A percentile compares a stretch with the other conserved stretches of the same genome.
These are phyloP conservation scores for Drosophila parabipectinata DNA, from an alignment of 1,140 invertebrate genomes.

Conservation along the genomic window DNA sequence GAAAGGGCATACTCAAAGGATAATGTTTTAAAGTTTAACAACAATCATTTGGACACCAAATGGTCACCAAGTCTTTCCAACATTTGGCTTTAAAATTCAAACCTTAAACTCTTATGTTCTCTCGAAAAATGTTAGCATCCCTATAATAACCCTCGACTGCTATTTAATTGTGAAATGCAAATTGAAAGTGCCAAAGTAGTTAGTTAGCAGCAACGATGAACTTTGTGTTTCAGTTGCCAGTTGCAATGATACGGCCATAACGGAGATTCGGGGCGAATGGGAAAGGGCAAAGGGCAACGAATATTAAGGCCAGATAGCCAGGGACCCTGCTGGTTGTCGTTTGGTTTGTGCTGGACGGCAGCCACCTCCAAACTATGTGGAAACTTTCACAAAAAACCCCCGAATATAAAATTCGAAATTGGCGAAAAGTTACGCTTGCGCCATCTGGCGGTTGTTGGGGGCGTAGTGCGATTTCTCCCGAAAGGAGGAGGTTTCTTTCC, in stretches of 20 bases:
- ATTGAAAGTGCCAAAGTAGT: constrained; percentile 51
- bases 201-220: constrained; percentile 40
- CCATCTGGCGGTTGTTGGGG: constrained; percentile 29
- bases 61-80: neutral
- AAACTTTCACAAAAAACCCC: constrained; percentile 54
- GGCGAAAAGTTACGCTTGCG: constrained; percentile 55
- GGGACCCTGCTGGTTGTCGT: constrained; percentile 1
- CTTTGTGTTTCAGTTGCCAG: constrained; percentile 63
- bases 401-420: constrained; percentile 67
- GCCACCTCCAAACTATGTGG: constrained; percentile 7
- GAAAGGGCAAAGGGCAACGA: constrained; percentile 1
- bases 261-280: neutral
- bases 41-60: neutral
- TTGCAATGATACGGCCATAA: constrained; percentile 58
- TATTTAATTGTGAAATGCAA: constrained; percentile 45
- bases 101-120: neutral
- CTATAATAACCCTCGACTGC: neutral
- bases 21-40: neutral
- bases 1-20: neutral
- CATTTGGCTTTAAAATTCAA: neutral
- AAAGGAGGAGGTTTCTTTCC: constrained; percentile 3
- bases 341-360: neutral
- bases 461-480: neutral
- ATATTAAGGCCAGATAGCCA: neutral
- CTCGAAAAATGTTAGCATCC: neutral